Base-by-base conservation (phyloP, 2,113 vertebrate species). In the Pogonocichla stellata region DNA sequence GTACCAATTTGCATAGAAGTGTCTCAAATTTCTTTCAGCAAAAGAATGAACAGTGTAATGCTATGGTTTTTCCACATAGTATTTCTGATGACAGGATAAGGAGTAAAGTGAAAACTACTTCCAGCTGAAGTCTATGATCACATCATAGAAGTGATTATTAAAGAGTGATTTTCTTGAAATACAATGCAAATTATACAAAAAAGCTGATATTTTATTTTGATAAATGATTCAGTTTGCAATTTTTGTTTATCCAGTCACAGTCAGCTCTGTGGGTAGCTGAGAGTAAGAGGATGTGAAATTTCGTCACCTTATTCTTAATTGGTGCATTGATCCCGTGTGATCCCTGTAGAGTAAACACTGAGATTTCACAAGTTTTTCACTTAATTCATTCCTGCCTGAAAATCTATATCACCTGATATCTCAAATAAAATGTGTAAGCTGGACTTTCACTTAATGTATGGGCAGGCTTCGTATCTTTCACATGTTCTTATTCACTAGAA, bases 171-270 rank as follows among this genome's bases (percentile, higher is more conserved):
- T 90, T 66, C 51, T 62, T 88, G 47, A 78, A 80, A 54, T 74
- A 38, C 19, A 58, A 18, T 0, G 2, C 42, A 50, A 51, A 33
- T 91, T 72, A 72, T 45, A 80, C 33, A 50, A 45, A 11, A 20
- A 62, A 78, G 38, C 51, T 83, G 64, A 26, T 90, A 48, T 66
- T 91, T 94, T 90, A 34, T 84, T 91, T 72, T 95, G 60, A 86
- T 58, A 33, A 69, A 80, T 62, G 34, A 80, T 81, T 91, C 60
- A 74, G 2, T 83, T 88, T 83, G 16, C 67, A 62, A 1, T 74
- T 93, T 90, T 62, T 69, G 69, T 92, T 93, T 92, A 57, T 40
- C 17, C 53, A 84, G 48, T 34, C 28, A 15, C 31, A 70, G n/a
- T 17, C 48, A 74, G 29, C 61, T 92, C 91, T 89, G 77, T n/a